Base-by-base conservation (phyloP, 1,140 invertebrate genomes). In the Pseudomyrmex concolor region DNA sequence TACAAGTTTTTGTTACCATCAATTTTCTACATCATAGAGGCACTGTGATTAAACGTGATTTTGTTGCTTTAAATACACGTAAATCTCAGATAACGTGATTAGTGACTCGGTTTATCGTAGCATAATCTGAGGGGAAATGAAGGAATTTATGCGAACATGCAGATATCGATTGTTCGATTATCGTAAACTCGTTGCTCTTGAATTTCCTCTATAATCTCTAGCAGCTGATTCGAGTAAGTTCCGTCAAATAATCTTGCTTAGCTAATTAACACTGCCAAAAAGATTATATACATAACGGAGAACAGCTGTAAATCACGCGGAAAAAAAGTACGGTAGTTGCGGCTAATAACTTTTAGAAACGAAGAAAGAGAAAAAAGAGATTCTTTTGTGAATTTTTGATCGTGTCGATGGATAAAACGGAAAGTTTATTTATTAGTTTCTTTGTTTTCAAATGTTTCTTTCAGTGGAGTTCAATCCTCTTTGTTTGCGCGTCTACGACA, bases 141-240 rank as follows among this genome's bases (percentile, higher is more conserved):
- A 1, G 19, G 19, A 62, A 13, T 48, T 60, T 25, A 15, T 17
- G 19, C n/a, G 34, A 59, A 55, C 13, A n/a, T 45, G 43, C 71
- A 73, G 15, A 7, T 13, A 45, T 74, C 48, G 72, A 63, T 64
- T 76, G 22, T 76, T 64, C 54, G 60, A 76, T 76, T 54, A 64
- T 76, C 60, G 60, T 51, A 76, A 54, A 64, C 22, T 74, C 43
- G 34, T 17, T 17, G 12, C 59, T 74, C 22, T 50, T 22, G 13
- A 50, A 74, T 15, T 60, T 13, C 9, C 17, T 1, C 19, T 19
- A 0, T 2, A 15, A 13, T 17, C 17, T 50, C 17, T 25, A 4
- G 13, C 12, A 10, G 15, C 10, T 50, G 19, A 63, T 63, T 64
- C 12, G 60, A 54, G 60, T 12, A n/a, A 34, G 8, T 15, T 3